A percentile compares a stretch with the other conserved stretches of the same genome.
Evolutionary conservation across 2,888 invertebrate species (phyloP).

Genomic region (Fragum fragum): DNA sequence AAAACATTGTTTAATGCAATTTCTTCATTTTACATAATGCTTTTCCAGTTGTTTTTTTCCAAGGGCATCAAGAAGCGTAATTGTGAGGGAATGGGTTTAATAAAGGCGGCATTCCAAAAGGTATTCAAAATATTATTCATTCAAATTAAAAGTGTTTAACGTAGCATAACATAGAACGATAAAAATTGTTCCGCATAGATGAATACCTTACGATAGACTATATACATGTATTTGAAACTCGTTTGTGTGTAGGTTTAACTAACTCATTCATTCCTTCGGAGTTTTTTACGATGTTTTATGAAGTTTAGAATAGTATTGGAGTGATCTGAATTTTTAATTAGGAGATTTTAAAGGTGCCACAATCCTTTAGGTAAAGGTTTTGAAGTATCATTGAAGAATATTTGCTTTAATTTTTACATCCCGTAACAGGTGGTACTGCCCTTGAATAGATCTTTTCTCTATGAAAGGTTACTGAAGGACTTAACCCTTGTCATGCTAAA

Average conservation of each 20-base stretch:
- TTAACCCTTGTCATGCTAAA: no score
- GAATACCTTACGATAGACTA: not conserved
- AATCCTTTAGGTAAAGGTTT: conserved; percentile 22
- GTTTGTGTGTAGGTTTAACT: conserved; percentile 23
- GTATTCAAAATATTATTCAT: not conserved
- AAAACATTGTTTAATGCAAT: no score
- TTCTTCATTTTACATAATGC: no score
- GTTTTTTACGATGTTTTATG: conserved; percentile 13
- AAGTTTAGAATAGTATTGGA: conserved; percentile 17
- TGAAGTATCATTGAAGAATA: not conserved
- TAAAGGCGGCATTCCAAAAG: not conserved
- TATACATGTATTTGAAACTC: conserved; percentile 23
- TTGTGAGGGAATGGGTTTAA: no score
- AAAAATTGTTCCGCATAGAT: conserved; percentile 24
- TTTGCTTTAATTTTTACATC: conserved; percentile 10
- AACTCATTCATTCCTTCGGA: not conserved
- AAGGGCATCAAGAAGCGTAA: no score
- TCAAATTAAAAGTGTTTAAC: conserved; percentile 25
- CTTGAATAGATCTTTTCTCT: not conserved
- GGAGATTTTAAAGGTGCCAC: conserved; percentile 20
- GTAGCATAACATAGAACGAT: conserved; percentile 25
- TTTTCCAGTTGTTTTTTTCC: no score
- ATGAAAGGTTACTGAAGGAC: not conserved
- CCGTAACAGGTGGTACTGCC: conserved; percentile 10
- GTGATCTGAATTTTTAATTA: conserved; percentile 28